Percentiles rank a stretch among this genome's conserved stretches.
Conservation (phyloP, 2,888 invertebrate species). For the Blastobasis lacticolella region DNA sequence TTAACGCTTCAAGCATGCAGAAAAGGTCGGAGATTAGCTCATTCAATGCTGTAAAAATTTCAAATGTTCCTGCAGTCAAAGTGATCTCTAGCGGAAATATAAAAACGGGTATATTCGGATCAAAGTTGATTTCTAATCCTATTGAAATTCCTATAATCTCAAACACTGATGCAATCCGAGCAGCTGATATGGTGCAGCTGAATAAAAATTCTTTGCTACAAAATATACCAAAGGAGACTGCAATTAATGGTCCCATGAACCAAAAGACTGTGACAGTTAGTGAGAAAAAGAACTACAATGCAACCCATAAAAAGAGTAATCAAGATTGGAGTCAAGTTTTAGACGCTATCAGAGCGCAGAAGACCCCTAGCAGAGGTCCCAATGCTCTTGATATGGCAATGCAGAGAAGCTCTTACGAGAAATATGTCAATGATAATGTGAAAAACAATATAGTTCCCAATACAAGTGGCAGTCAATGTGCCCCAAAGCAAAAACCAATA, state of each 20-base stretch:
- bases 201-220: too few species aligned
- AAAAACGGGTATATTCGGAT: too few species aligned
- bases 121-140: too few species aligned
- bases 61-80: too few species aligned
- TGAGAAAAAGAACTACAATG: too few species aligned
- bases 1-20: constrained; percentile 16
- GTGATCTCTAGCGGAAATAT: too few species aligned
- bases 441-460: constrained; percentile 14
- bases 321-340: constrained; percentile 55
- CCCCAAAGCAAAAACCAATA: neutral
- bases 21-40: too few species aligned
- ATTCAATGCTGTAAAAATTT: too few species aligned
- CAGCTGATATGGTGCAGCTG: too few species aligned
- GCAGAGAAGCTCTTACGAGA: constrained; percentile 34
- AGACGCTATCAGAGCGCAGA: constrained; percentile 47
- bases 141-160: too few species aligned
- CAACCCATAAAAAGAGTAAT: neutral
- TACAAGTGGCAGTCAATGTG: neutral
- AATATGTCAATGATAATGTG: constrained; percentile 21
- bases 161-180: too few species aligned
- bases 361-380: constrained; percentile 52
- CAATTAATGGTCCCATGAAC: neutral
- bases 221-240: too few species aligned
- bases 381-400: constrained; percentile 48
- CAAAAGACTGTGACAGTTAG: neutral